These are phyloP conservation scores for zebrafish (Danio rerio) DNA, from an alignment of 2,113 vertebrate genomes.

Conservation along the genomic window DNA sequence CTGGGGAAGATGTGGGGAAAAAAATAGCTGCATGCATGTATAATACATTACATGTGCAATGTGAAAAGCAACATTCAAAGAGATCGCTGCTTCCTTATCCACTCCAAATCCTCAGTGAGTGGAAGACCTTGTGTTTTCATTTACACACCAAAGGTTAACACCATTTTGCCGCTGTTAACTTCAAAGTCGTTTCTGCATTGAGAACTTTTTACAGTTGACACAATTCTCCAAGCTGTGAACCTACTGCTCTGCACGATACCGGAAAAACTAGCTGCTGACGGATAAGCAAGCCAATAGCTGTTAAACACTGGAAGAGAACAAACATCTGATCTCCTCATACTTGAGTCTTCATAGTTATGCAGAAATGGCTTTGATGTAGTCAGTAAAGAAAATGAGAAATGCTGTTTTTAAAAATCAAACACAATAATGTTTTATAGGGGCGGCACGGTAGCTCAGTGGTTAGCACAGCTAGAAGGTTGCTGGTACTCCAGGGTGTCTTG, in stretches of 20 bases:
- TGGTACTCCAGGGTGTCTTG: no score
- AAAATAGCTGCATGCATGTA: slow-evolving; percentile 15
- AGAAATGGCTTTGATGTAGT: not conserved
- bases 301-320: no score
- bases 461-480: no score
- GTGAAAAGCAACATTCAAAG: slow-evolving; percentile 11
- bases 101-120: slow-evolving; percentile 18
- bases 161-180: slow-evolving; percentile 36
- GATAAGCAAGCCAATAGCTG: not conserved
- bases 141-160: slow-evolving; percentile 42
- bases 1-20: not conserved
- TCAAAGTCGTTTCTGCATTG: slow-evolving; percentile 24
- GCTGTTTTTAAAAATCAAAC: not conserved
- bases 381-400: not conserved
- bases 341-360: not conserved
- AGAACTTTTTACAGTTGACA: slow-evolving; percentile 36
- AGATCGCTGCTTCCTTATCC: slow-evolving; percentile 18
- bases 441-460: no score
- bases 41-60: slow-evolving; percentile 28
- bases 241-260: slow-evolving; percentile 22
- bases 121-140: not conserved
- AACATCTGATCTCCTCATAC: not conserved
- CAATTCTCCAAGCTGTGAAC: slow-evolving; percentile 33
- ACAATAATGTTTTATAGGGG: not conserved
- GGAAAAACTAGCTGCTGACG: slow-evolving; percentile 3